Base-by-base conservation (phyloP, 2,888 invertebrate genomes). In the Ennomos quercinarius region DNA sequence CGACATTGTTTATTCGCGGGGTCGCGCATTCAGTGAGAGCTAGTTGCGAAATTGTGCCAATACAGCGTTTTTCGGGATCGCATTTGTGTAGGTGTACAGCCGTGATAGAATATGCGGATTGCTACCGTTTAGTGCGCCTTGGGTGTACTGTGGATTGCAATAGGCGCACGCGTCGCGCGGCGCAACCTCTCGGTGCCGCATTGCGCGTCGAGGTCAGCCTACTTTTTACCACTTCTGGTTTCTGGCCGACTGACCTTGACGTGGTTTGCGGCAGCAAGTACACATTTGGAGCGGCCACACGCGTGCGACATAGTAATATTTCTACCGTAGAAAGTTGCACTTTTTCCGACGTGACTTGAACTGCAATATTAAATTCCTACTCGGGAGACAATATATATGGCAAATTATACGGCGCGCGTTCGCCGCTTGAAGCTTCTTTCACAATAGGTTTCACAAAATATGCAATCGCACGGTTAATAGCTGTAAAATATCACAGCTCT, bases 201-300 rank as follows among this genome's bases (percentile, higher is more conserved):
- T 82, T 83, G 79, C 79, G 77, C 62, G 65, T 68, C 84, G 80
- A 87, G 89, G 87, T 83, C 87, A 84, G 64, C 76, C 81, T 76
- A 84, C 81, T 84, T 84, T 79, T 82, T 80, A 80, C 72, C 76
- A 81, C 80, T 89, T 87, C 86, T 86, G 81, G 86, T 89, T 86
- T 81, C 80, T 82, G 80, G 67, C 79, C 76, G 74, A 78, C 73
- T 85, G 81, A 87, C 87, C 87, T 89, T 89, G 84, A 72, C 76
- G 80, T 73, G 73, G 75, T 84, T 83, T 84, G 81, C 84, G 85
- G 83, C 86, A 84, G 81, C 80, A 80, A 83, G 84, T 85, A 83
- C 80, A 81, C 77, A 84, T 85, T 84, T 79, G 70, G 73, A 72
- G 63, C 76, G 71, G 75, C 74, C 72, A 73, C 67, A 67, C 76